Percentiles rank a stretch among this genome's conserved stretches.
Evolutionary conservation across 2,888 invertebrate species (phyloP).

Genomic region (Syrista parreyssii): DNA sequence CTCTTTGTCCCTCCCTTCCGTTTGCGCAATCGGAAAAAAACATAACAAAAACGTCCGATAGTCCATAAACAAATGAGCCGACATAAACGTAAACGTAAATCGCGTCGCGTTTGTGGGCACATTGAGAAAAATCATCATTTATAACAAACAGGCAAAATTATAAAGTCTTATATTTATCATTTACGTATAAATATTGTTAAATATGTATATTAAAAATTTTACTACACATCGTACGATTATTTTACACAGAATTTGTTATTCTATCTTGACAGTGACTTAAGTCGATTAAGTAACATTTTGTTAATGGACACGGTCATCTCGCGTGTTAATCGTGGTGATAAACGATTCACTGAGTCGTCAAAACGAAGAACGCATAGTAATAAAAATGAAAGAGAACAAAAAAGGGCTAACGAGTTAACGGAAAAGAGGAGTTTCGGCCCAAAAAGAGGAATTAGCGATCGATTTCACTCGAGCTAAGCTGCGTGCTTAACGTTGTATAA

Average conservation of each 20-base stretch:
- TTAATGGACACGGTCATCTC: constrained; percentile 51
- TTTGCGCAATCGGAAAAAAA: neutral
- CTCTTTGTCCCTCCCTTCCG: constrained; percentile 6
- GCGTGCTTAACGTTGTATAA: constrained; percentile 53
- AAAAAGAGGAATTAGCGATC: neutral
- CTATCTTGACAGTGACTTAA: constrained; percentile 57
- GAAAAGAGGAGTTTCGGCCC: neutral
- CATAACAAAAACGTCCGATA: neutral
- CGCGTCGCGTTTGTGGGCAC: constrained; percentile 44
- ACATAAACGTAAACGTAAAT: constrained; percentile 14
- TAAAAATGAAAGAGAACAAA: neutral
- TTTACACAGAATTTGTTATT: constrained; percentile 62
- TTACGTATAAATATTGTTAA: constrained; percentile 57
- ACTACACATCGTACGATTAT: constrained; percentile 62
- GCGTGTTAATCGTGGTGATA: constrained; percentile 3
- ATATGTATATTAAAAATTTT: constrained; percentile 61
- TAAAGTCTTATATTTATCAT: constrained; percentile 54
- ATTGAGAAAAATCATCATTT: constrained; percentile 51
- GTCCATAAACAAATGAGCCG: neutral
- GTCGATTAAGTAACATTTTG: constrained; percentile 56
- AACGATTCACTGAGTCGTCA: constrained; percentile 27
- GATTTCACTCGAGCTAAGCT: neutral
- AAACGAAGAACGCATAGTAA: constrained; percentile 11
- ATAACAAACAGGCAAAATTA: constrained; percentile 46
- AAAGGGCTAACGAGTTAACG: neutral